Conservation (phyloP, 2,888 invertebrate genomes). For the Dromius quadrimaculatus region DNA sequence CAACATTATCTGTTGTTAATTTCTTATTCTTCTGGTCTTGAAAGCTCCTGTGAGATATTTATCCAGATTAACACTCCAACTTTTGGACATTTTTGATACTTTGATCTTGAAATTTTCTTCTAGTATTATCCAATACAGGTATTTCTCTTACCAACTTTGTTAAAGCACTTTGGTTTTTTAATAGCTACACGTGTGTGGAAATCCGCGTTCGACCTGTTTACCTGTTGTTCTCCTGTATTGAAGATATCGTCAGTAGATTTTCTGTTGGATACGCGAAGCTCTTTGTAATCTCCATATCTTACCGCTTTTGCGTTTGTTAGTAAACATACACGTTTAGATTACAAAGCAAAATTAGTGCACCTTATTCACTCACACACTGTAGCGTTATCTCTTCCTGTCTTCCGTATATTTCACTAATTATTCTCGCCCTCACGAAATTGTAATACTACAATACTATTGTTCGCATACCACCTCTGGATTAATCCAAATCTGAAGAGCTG, state of each 20-base stretch:
- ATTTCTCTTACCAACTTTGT: too few relatives aligned
- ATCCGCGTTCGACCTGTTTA: constrained; percentile 4
- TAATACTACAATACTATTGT: constrained; percentile 37
- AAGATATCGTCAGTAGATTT: constrained; percentile 48
- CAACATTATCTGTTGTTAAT: too few relatives aligned
- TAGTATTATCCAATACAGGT: too few relatives aligned
- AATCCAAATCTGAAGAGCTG: too few relatives aligned
- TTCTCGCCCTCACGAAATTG: not conserved
- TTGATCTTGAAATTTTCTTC: too few relatives aligned
- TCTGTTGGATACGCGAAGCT: constrained; percentile 36
- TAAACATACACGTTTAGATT: constrained; percentile 38
- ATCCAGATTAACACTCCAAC: too few relatives aligned
- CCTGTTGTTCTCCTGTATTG: constrained; percentile 28
- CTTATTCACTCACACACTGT: constrained; percentile 1
- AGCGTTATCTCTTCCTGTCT: constrained; percentile 3
- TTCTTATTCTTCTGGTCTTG: too few relatives aligned
- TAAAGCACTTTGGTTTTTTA: too few relatives aligned
- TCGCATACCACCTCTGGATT: constrained; percentile 18
- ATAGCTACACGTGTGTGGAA: constrained; percentile 3
- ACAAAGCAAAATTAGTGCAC: constrained; percentile 37
- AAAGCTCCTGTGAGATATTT: too few relatives aligned
- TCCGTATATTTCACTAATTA: constrained; percentile 30
- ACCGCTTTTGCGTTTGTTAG: constrained; percentile 24
- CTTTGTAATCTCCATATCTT: constrained; percentile 20
- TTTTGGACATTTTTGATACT: too few relatives aligned